phyloP scores from a whole-genome alignment of 2,113 vertebrate species.

The Turdus rufiventris region DNA sequence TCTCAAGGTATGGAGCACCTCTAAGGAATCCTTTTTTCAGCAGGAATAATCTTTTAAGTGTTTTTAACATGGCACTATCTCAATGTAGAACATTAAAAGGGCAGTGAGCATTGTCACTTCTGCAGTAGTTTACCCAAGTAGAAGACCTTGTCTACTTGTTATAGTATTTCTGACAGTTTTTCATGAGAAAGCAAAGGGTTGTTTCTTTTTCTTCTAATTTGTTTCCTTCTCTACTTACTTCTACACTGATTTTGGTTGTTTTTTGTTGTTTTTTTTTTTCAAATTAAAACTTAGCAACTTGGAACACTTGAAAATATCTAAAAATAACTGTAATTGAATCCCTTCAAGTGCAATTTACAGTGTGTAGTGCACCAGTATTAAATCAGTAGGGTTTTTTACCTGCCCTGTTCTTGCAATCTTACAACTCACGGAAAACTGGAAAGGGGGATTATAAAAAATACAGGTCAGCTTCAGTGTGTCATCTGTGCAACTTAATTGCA shows the following conservation, averaged over 20 bases:
- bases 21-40: not conserved
- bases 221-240: not conserved
- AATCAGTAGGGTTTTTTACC: rapidly evolving
- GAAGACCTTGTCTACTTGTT: not conserved
- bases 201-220: not conserved
- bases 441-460: not conserved
- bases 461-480: not conserved
- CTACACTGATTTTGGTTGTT: not conserved
- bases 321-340: not conserved
- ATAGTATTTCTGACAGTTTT: not conserved
- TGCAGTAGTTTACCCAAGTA: not conserved
- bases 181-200: not conserved
- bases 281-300: not conserved
- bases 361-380: not conserved
- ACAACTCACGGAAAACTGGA: not conserved
- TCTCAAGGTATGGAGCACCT: not conserved
- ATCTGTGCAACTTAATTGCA: not conserved
- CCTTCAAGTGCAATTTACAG: not conserved
- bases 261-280: not conserved
- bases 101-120: not conserved
- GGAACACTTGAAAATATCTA: not conserved
- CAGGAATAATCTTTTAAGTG: not conserved
- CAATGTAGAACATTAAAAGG: not conserved
- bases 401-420: not conserved
- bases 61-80: not conserved